These are phyloP conservation scores for Spisula solida DNA, from an alignment of 2,888 invertebrate species.

Conservation along the genomic window DNA sequence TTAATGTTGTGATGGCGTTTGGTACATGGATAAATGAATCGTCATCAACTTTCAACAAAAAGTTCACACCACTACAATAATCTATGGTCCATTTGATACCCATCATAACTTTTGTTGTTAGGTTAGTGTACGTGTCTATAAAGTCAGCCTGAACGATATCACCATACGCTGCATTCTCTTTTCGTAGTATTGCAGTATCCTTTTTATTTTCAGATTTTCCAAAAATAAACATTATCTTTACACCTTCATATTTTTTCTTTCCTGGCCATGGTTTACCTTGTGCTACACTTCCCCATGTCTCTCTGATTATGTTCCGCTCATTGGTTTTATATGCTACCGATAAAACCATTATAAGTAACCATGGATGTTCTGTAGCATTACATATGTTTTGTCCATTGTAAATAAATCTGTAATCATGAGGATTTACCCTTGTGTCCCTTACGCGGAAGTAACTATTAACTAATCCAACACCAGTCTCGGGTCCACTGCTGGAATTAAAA, in stretches of 20 bases:
- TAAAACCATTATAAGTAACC: background rate
- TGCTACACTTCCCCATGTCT: slow-evolving; percentile 10
- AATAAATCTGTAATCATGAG: background rate
- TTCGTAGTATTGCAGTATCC: background rate
- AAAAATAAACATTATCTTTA: slow-evolving; percentile 6
- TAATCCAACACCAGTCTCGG: background rate
- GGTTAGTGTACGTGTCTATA: slow-evolving; percentile 10
- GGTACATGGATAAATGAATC: background rate
- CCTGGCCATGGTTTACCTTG: background rate
- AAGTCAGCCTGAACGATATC: slow-evolving; percentile 24
- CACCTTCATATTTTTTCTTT: background rate
- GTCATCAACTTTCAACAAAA: slow-evolving; percentile 18
- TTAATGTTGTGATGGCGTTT: background rate
- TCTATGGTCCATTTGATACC: background rate
- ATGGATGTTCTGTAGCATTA: background rate
- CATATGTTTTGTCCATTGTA: background rate
- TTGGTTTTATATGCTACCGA: background rate
- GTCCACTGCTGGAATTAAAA: background rate
- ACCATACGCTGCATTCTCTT: background rate
- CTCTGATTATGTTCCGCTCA: background rate
- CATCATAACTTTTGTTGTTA: background rate
- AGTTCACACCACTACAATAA: background rate
- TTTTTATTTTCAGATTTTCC: background rate
- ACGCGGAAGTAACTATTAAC: background rate
- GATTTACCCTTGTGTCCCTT: background rate